phyloP scores from a whole-genome alignment of 1,140 invertebrate species.

The Bombyx mandarina region DNA sequence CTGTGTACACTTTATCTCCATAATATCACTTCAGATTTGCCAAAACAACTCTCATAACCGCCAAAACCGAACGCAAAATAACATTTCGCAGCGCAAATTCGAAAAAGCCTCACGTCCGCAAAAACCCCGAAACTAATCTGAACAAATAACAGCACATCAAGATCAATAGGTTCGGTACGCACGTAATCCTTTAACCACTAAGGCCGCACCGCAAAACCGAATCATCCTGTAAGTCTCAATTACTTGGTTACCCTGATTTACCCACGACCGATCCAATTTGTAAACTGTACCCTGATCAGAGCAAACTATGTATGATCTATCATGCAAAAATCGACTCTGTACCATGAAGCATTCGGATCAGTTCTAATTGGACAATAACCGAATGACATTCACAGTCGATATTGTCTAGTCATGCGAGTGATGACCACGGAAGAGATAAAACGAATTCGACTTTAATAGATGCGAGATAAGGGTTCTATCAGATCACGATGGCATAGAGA shows the following conservation, averaged over 20 bases:
- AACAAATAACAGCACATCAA: constrained; percentile 26
- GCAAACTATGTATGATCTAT: constrained; percentile 36
- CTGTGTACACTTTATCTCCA: too few relatives aligned
- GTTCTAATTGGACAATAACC: neutral
- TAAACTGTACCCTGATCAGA: constrained; percentile 55
- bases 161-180: constrained; percentile 53
- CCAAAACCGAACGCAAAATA: too few relatives aligned
- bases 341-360: constrained; percentile 8
- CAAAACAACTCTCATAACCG: too few relatives aligned
- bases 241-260: constrained; percentile 63
- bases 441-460: constrained; percentile 18
- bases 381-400: constrained; percentile 54
- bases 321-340: constrained; percentile 22
- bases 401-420: constrained; percentile 67
- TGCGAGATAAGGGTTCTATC: constrained; percentile 23
- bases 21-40: too few relatives aligned
- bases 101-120: too few relatives aligned
- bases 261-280: constrained; percentile 66
- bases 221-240: constrained; percentile 68
- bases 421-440: constrained; percentile 45
- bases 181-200: constrained; percentile 60
- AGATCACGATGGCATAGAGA: constrained; percentile 7
- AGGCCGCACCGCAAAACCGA: constrained; percentile 44
- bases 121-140: constrained; percentile 1
- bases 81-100: too few relatives aligned